Base-by-base conservation (phyloP, 1,140 invertebrate species). In the Euwallacea similis region DNA sequence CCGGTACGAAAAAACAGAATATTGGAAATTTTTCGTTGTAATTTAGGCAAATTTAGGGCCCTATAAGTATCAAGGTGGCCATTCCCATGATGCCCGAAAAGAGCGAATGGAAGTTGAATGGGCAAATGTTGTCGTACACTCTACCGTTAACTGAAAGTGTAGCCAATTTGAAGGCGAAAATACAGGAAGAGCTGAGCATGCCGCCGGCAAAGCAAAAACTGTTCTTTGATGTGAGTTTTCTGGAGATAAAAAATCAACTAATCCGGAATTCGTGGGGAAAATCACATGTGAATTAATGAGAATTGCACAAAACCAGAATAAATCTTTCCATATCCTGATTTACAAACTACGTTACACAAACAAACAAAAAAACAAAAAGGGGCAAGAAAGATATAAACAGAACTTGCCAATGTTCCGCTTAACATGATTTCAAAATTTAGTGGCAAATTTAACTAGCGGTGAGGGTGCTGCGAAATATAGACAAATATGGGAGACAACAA, bases 151-250 rank as follows among this genome's bases (percentile, higher is more conserved):
- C 87, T 7, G 94, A 98, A 74, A 87, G 88, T 1, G 89, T 98
- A 2, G 88, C 93, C 43, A 90, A 90, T 16, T 87, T 99, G 59
- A 99, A 99, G 83, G 88, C 90, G 2, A 91, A 93, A 78, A 87
- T 99, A 67, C 92, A 96, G 78, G 93, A 98, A 76, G 86, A 91
- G 76, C 92, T 92, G 64, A 92, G 91, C 50, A 93, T 99, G 88
- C 95, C 96, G n/a, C 93, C 92, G 56, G 95, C 95, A 63, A 99
- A 99, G 84, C 97, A 99, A 83, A 99, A 99, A 83, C 83, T 98
- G 10, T 90, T 95, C 74, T 91, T 90, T 79, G 94, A 97, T 83
- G 93, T 94, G 83, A 82, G 82, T 82, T 10, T 42, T 66, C 8
- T 33, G 21, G 21, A 33, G 21, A 2, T 9, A 59, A n/a, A 56